phyloP scores from a whole-genome alignment of 1,140 invertebrate genomes.

The Drosophila micromelanica region DNA sequence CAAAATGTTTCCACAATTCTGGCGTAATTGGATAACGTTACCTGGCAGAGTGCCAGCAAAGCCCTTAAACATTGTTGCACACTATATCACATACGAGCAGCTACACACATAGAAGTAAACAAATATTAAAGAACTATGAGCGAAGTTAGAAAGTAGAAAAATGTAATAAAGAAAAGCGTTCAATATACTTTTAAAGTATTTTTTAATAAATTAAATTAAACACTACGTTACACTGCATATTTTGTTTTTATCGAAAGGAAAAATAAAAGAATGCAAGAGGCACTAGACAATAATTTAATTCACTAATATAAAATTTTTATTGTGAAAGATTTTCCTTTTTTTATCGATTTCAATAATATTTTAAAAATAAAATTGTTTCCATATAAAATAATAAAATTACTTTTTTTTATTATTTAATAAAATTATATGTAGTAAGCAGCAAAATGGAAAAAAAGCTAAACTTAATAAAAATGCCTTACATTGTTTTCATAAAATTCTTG shows the following conservation, averaged over 20 bases:
- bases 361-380: too few relatives aligned
- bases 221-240: too few relatives aligned
- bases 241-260: too few relatives aligned
- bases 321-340: too few relatives aligned
- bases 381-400: too few relatives aligned
- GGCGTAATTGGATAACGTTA: conserved; percentile 39
- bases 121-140: conserved; percentile 2
- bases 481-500: background rate
- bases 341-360: too few relatives aligned
- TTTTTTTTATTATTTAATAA: background rate
- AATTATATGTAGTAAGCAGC: background rate
- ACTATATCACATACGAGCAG: conserved; percentile 13
- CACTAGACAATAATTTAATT: background rate
- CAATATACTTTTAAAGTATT: too few relatives aligned
- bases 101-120: conserved; percentile 8
- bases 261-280: too few relatives aligned
- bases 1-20: conserved; percentile 46
- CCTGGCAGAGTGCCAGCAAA: conserved; percentile 36
- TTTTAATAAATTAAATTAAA: too few relatives aligned
- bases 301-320: too few relatives aligned
- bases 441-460: background rate
- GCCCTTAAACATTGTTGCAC: conserved; percentile 40
- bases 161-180: too few relatives aligned
- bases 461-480: background rate
- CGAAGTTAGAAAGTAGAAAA: background rate